Evolutionary conservation across 2,113 vertebrate genomes (phyloP).

Genomic region (Thryonomys swinderianus): DNA sequence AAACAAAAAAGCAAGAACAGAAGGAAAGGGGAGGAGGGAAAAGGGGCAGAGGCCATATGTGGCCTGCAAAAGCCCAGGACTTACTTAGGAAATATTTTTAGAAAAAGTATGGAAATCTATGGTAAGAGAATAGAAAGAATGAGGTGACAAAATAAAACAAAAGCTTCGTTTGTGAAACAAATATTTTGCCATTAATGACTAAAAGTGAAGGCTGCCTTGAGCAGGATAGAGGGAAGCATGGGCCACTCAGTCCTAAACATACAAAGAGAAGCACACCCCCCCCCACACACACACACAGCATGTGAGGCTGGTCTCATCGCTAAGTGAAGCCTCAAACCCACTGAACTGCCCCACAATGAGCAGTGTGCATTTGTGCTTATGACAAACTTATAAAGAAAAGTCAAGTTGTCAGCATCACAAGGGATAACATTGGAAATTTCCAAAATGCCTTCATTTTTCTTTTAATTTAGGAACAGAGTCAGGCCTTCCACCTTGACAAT

Average conservation of each 20-base stretch:
- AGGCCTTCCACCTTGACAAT: not conserved
- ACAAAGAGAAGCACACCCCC: not conserved
- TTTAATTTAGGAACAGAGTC: not conserved
- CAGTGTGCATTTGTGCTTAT: not conserved
- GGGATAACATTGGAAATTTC: not conserved
- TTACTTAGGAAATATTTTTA: not conserved
- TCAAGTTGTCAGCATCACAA: not conserved
- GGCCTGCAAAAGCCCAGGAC: accelerated
- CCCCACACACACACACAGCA: not conserved
- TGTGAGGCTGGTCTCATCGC: not conserved
- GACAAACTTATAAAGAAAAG: no score
- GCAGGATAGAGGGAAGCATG: not conserved
- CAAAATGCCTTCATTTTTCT: not conserved
- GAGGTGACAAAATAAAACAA: not conserved
- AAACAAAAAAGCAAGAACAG: not conserved
- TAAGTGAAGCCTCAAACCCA: not conserved
- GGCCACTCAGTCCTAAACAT: not conserved
- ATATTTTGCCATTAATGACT: not conserved
- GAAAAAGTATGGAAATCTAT: not conserved
- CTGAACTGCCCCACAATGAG: not conserved
- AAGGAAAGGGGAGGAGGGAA: not conserved
- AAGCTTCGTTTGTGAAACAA: no score
- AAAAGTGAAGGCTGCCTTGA: not conserved
- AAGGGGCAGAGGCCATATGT: not conserved
- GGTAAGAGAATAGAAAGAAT: not conserved